These are phyloP conservation scores for Drosophila arizonae DNA, from an alignment of 1,140 invertebrate species.

Conservation along the genomic window DNA sequence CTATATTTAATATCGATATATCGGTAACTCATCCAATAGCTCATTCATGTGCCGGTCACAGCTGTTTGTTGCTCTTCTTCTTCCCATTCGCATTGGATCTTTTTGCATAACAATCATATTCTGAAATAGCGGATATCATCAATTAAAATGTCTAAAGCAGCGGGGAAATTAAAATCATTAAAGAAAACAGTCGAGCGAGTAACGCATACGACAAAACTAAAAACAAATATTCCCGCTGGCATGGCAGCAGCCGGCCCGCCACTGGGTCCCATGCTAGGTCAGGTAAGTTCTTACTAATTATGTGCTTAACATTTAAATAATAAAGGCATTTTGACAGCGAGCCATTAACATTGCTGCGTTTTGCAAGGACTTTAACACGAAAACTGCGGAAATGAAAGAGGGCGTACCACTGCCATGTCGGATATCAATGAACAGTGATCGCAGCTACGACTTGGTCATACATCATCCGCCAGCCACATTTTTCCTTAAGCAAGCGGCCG, in stretches of 20 bases:
- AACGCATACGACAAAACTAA: constrained; percentile 88
- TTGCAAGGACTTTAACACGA: constrained; percentile 99
- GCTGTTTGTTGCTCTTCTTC: constrained; percentile 27
- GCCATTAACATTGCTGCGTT: constrained; percentile 98
- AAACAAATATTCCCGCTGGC: constrained; percentile 92
- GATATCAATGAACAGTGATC: constrained; percentile 92
- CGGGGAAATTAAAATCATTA: constrained; percentile 86
- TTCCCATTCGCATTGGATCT: constrained; percentile 8
- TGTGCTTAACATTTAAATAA: neutral
- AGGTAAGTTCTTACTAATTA: constrained; percentile 85
- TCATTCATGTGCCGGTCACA: neutral
- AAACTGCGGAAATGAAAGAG: constrained; percentile 95
- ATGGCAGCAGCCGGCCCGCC: constrained; percentile 94
- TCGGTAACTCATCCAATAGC: neutral
- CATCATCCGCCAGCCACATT: constrained; percentile 93
- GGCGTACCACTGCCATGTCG: constrained; percentile 95
- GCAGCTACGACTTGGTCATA: constrained; percentile 92
- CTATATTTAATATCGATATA: neutral
- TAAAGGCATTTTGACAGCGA: constrained; percentile 86
- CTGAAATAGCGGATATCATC: constrained; percentile 23
- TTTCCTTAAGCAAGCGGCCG: constrained; percentile 97
- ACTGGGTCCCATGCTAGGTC: constrained; percentile 94
- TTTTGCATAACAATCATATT: constrained; percentile 63
- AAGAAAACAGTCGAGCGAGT: constrained; percentile 90
- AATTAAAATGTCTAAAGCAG: constrained; percentile 88